These are phyloP conservation scores for Rhagoletis zephyria DNA, from an alignment of 1,140 invertebrate species.

Conservation along the genomic window DNA sequence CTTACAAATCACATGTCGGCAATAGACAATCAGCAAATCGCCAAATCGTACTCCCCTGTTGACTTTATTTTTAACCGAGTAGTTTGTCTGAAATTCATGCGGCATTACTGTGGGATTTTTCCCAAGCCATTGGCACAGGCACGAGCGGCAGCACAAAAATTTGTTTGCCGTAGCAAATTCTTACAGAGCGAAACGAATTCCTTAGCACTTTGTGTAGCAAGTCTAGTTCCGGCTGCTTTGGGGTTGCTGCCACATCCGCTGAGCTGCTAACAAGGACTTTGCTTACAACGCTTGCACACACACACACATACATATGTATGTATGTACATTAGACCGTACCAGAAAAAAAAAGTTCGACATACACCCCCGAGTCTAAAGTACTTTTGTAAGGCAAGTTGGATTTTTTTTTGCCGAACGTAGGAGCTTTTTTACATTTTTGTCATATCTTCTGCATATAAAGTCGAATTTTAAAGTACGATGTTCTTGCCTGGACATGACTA, in stretches of 20 bases:
- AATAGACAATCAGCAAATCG: slow-evolving; percentile 41
- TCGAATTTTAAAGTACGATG: no score
- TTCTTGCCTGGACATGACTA: no score
- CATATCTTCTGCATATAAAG: no score
- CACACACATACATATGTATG: background rate
- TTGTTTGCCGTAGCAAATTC: slow-evolving; percentile 53
- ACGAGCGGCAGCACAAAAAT: background rate
- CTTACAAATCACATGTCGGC: slow-evolving; percentile 41
- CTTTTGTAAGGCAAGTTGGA: no score
- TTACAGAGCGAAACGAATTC: slow-evolving; percentile 57
- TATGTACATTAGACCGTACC: background rate
- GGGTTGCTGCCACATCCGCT: background rate
- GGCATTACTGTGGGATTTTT: slow-evolving; percentile 7
- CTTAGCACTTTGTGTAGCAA: slow-evolving; percentile 5
- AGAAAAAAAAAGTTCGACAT: no score
- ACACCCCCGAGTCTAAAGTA: no score
- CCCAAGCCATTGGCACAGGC: background rate
- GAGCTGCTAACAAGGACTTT: slow-evolving; percentile 12
- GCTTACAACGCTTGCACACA: background rate
- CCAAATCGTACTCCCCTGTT: slow-evolving; percentile 47
- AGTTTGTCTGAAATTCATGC: background rate
- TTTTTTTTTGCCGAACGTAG: no score
- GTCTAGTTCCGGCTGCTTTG: background rate
- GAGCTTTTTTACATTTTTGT: no score
- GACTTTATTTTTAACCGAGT: slow-evolving; percentile 47